Evolutionary conservation across 1,140 invertebrate species (phyloP), one percentile per base, ranked within the genome.

Genomic region (Babylonia areolata): DNA sequence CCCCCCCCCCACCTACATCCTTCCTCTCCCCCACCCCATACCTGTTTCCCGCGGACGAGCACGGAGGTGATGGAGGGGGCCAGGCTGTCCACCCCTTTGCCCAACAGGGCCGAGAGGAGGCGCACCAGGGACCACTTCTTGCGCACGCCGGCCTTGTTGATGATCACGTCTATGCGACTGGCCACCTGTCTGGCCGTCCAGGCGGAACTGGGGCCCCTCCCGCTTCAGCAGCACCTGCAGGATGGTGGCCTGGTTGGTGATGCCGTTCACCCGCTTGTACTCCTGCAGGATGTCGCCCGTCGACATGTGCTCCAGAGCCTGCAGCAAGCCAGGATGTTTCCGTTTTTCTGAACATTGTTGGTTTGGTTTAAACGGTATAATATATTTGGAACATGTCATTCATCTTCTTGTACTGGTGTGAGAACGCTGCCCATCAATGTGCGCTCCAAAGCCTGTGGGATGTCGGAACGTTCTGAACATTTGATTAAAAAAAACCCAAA

Each of bases 21-120:
- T 9, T 51, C 17, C 17, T 17, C 46, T 17, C 2, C 9, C 46
- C 15, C 15, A 79, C 40, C 39, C 78, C 91, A 90, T 91, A 98
- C 97, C 95, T 99, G 98, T 95, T 99, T 99, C 88, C 98, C 99
- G 95, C 98, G 97, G 33, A 99, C 99, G 39, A 99, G 95, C 86
- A 99, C 97, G 28, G 97, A 97, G 40, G 99, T 99, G 85, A 99
- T 98, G 92, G 98, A 99, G 31, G 99, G 99, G 94, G 98, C 99
- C 85, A 99, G 98, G 90, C 97, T 98, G 94, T 99, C 99, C 3
- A 99, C 98, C 81, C 98, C 97, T 93, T 99, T 98, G 92, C 97
- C 96, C 37, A 99, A 95, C 79, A 99, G 95, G 91, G 97, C 97
- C 64, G 98, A 98, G 92, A 98, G 99, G 93, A 99, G 98, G 82